These are phyloP conservation scores for Empis livida DNA, from an alignment of 2,888 invertebrate species.

Conservation along the genomic window DNA sequence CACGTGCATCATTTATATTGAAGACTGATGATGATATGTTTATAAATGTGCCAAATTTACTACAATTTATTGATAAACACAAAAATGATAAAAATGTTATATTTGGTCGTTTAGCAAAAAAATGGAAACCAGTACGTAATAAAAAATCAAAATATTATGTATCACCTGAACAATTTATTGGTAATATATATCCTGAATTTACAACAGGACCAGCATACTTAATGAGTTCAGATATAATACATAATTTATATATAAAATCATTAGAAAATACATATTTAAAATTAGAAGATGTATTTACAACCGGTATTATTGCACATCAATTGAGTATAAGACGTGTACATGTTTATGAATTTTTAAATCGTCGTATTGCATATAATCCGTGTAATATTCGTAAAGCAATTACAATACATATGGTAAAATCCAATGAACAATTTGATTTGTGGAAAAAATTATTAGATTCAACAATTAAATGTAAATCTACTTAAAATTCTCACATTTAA, in stretches of 20 bases:
- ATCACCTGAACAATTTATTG: constrained; percentile 60
- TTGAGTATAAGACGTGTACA: constrained; percentile 55
- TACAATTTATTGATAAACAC: constrained; percentile 51
- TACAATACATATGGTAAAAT: constrained; percentile 81
- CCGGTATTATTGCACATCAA: constrained; percentile 73
- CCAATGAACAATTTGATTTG: constrained; percentile 76
- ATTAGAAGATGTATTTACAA: constrained; percentile 83
- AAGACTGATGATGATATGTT: constrained; percentile 88
- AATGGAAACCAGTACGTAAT: constrained; percentile 76
- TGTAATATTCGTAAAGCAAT: constrained; percentile 71
- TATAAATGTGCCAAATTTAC: constrained; percentile 62
- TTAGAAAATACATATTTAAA: constrained; percentile 62
- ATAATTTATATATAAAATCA: constrained; percentile 55
- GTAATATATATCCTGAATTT: constrained; percentile 70
- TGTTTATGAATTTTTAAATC: constrained; percentile 68
- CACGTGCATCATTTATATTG: constrained; percentile 54
- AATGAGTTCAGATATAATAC: constrained; percentile 58
- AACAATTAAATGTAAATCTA: constrained; percentile 62
- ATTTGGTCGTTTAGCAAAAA: constrained; percentile 68
- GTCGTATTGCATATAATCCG: constrained; percentile 60
- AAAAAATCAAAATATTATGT: constrained; percentile 81
- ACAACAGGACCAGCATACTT: constrained; percentile 90
- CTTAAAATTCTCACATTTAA: neutral
- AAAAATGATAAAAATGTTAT: constrained; percentile 52
- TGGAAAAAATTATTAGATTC: constrained; percentile 81